A percentile compares a stretch with the other conserved stretches of the same genome.
These are phyloP conservation scores for Unio pictorum DNA, from an alignment of 2,888 invertebrate species.

Conservation along the genomic window DNA sequence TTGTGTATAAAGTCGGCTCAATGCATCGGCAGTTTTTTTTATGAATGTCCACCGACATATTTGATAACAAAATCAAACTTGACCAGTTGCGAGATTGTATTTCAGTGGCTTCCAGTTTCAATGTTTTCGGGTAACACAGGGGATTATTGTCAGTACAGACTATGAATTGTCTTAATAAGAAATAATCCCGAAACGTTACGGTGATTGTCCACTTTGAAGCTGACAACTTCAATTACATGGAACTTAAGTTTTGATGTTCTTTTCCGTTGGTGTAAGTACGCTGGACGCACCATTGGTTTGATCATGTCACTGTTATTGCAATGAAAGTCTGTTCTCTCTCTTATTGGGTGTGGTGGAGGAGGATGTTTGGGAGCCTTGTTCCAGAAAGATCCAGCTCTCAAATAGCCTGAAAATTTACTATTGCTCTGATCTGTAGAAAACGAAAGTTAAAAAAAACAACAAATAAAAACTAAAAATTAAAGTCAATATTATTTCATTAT, in stretches of 20 bases:
- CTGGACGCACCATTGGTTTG: slow-evolving; percentile 30
- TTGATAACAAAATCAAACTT: slow-evolving; percentile 29
- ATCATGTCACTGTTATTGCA: slow-evolving; percentile 19
- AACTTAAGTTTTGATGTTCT: slow-evolving; percentile 28
- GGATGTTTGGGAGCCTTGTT: too few species aligned
- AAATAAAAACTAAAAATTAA: too few species aligned
- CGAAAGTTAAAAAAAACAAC: too few species aligned
- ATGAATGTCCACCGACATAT: not conserved
- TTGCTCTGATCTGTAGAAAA: too few species aligned
- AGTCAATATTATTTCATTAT: too few species aligned
- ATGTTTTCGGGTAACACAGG: slow-evolving; percentile 16
- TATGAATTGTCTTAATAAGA: slow-evolving; percentile 7
- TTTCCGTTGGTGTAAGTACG: slow-evolving; percentile 19
- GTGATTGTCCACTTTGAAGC: slow-evolving; percentile 17
- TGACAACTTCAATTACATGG: slow-evolving; percentile 29
- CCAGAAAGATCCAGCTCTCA: too few species aligned
- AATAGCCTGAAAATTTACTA: too few species aligned
- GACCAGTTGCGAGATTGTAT: not conserved
- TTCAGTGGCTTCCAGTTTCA: slow-evolving; percentile 16
- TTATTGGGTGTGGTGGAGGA: too few species aligned
- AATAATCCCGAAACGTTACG: slow-evolving; percentile 17
- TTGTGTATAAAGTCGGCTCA: not conserved
- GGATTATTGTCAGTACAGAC: slow-evolving; percentile 16
- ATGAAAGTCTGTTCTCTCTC: too few species aligned
- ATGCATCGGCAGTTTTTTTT: not conserved